Evolutionary conservation across 2,113 vertebrate species (phyloP).

Genomic region (Panthera tigris): DNA sequence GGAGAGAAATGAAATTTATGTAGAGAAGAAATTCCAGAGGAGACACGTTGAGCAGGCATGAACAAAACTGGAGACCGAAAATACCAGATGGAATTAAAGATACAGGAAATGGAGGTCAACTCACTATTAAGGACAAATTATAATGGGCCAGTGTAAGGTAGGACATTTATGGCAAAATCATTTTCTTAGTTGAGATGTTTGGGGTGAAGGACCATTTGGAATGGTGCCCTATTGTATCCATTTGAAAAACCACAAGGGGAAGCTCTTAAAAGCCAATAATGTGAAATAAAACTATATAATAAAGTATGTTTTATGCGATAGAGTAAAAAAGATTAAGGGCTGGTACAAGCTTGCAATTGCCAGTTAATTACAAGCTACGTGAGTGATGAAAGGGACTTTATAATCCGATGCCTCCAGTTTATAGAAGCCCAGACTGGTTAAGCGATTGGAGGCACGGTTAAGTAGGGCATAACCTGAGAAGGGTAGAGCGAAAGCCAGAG

Average conservation of each 20-base stretch:
- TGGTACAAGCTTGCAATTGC: not conserved
- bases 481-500: too few species aligned
- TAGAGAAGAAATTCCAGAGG: not conserved
- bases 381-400: not conserved
- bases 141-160: not conserved
- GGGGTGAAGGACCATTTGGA: not conserved
- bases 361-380: slow-evolving; percentile 2
- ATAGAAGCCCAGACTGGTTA: not conserved
- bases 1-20: not conserved
- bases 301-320: not conserved
- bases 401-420: not conserved
- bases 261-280: slow-evolving; percentile 37
- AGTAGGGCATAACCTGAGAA: not conserved
- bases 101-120: not conserved
- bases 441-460: not conserved
- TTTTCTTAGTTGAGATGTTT: not conserved
- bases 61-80: not conserved
- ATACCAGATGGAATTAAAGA: not conserved
- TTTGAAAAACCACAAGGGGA: not conserved
- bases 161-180: not conserved
- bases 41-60: not conserved
- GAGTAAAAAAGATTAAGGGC: slow-evolving; percentile 23
- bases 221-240: not conserved
- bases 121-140: not conserved
- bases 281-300: not conserved